Percentiles rank a stretch among this genome's conserved stretches.
These are phyloP conservation scores for Acleris laterana DNA, from an alignment of 2,888 invertebrate genomes.

Conservation along the genomic window DNA sequence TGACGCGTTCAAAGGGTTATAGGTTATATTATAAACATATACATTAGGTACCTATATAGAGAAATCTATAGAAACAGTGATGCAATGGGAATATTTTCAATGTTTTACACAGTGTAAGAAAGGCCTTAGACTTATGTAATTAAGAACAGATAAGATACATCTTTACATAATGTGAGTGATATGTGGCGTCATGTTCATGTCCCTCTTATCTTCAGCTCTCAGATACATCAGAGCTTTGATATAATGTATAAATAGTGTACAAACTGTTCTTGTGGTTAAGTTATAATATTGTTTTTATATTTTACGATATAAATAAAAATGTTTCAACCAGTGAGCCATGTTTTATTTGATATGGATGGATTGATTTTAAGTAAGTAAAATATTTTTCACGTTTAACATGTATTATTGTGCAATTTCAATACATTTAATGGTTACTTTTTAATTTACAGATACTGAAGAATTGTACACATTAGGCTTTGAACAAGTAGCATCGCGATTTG, in stretches of 20 bases:
- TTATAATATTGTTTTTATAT: conserved; percentile 2
- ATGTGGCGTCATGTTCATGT: conserved; percentile 7
- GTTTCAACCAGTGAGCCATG: conserved; percentile 63
- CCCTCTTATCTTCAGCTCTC: conserved; percentile 17
- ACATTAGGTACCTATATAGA: too few species aligned
- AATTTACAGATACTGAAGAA: conserved; percentile 90
- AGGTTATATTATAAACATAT: too few species aligned
- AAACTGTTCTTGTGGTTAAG: conserved; percentile 5
- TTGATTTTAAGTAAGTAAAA: conserved; percentile 69
- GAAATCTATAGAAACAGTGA: too few species aligned
- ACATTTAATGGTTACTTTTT: conserved; percentile 13
- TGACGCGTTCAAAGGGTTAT: too few species aligned
- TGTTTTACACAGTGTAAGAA: conserved; percentile 7
- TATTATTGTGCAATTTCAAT: conserved; percentile 22
- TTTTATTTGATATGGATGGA: conserved; percentile 80
- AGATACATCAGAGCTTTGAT: neutral
- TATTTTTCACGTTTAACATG: conserved; percentile 2
- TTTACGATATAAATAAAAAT: conserved; percentile 47
- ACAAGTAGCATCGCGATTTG: conserved; percentile 87
- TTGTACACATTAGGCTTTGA: conserved; percentile 90
- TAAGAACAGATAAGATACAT: conserved; percentile 4
- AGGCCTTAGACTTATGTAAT: conserved; percentile 27
- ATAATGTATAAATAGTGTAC: conserved; percentile 4
- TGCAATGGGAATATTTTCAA: neutral
- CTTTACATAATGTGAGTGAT: conserved; percentile 9